Conservation (phyloP, 2,888 invertebrate species). For the Dysmachus trigonus region DNA sequence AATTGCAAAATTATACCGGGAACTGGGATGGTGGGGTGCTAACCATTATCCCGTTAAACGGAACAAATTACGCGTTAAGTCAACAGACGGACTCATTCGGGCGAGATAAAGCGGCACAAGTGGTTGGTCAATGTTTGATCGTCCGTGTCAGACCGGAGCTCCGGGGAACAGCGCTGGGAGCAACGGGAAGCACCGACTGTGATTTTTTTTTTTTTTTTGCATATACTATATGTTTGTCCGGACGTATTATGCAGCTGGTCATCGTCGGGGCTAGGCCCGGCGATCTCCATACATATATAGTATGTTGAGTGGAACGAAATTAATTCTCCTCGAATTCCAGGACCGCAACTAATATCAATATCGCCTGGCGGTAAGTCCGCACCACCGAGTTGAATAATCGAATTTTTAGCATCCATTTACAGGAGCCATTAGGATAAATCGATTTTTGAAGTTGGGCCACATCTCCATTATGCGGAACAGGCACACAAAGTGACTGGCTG, state of each 20-base stretch:
- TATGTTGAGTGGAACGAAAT: neutral
- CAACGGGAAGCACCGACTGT: neutral
- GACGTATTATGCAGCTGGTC: neutral
- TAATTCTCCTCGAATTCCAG: neutral
- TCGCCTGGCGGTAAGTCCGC: neutral
- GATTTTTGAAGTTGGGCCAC: slow-evolving; percentile 9
- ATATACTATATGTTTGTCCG: neutral
- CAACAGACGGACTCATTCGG: neutral
- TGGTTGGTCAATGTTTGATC: neutral
- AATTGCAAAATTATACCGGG: slow-evolving; percentile 17
- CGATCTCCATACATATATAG: neutral
- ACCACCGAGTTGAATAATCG: slow-evolving; percentile 1
- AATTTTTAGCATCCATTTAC: neutral
- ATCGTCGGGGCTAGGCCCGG: neutral
- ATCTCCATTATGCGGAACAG: neutral
- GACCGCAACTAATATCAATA: neutral
- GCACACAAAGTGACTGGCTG: neutral
- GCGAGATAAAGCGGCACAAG: neutral
- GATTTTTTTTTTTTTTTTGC: neutral
- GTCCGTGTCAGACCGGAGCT: neutral
- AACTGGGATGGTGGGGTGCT: neutral
- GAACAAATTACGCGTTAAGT: neutral
- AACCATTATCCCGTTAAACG: neutral
- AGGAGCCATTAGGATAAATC: slow-evolving; percentile 4
- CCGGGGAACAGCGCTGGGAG: neutral